Evolutionary conservation across 1,140 invertebrate genomes (phyloP).

Genomic region (Trichogramma pretiosum): DNA sequence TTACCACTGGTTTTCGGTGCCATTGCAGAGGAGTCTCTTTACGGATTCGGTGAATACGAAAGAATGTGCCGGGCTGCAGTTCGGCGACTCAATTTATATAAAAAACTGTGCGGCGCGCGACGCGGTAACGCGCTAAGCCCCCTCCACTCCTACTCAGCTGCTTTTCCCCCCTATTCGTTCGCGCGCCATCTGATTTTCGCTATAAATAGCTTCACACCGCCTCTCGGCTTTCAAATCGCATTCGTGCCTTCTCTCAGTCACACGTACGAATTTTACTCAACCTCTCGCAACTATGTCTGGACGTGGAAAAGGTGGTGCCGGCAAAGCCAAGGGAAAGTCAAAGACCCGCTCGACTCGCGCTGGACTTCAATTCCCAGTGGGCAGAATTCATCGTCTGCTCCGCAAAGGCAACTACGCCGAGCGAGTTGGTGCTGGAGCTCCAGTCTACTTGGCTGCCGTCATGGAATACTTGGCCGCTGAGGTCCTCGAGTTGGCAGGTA

Average conservation of each 20-base stretch:
- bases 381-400: conserved; percentile 62
- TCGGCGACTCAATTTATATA: neutral
- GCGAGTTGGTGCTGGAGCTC: too few species aligned
- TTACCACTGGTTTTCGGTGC: conserved; percentile 45
- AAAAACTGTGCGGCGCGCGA: too few species aligned
- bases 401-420: too few species aligned
- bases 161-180: neutral
- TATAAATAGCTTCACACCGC: neutral
- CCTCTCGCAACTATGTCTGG: too few species aligned
- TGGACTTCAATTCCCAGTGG: conserved; percentile 56
- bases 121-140: too few species aligned
- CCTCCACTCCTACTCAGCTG: neutral
- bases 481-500: too few species aligned
- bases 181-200: neutral
- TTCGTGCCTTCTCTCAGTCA: neutral
- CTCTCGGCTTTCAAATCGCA: neutral
- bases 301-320: conserved; percentile 50
- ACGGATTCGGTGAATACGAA: too few species aligned
- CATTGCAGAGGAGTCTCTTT: too few species aligned
- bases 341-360: too few species aligned
- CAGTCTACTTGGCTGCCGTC: too few species aligned
- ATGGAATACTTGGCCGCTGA: too few species aligned
- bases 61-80: neutral
- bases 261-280: neutral
- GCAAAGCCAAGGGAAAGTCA: too few species aligned